phyloP scores from a whole-genome alignment of 2,797 vertebrate species.

The Schizopygopsis pylzovi region DNA sequence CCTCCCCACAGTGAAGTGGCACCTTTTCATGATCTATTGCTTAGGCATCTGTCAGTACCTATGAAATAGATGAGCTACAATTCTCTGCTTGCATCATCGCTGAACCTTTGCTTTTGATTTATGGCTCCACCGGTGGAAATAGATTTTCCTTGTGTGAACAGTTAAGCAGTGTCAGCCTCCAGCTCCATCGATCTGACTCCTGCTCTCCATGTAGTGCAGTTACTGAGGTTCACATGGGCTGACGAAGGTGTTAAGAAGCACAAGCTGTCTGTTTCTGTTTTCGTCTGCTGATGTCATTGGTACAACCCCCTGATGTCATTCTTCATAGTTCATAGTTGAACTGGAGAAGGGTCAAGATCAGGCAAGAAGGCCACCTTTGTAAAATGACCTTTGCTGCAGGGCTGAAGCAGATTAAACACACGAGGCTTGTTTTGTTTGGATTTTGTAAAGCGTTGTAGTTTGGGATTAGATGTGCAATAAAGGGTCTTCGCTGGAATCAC shows the following conservation, averaged over 20 bases:
- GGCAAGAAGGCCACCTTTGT: conserved; percentile 24
- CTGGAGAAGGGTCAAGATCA: conserved; percentile 41
- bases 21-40: conserved; percentile 46
- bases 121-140: conserved; percentile 35
- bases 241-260: conserved; percentile 68
- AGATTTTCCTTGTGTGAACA: conserved; percentile 55
- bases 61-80: conserved; percentile 49
- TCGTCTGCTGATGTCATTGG: conserved; percentile 70
- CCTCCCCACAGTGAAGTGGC: conserved; percentile 9
- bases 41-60: conserved; percentile 40
- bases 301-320: conserved; percentile 71
- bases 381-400: conserved; percentile 36
- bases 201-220: conserved; percentile 10
- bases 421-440: conserved; percentile 3
- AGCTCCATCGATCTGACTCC: conserved; percentile 42
- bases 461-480: conserved; percentile 33
- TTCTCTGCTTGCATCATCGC: conserved; percentile 45
- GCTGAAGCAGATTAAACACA: neutral
- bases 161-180: conserved; percentile 58
- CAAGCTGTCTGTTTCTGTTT: conserved; percentile 59
- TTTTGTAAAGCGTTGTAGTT: conserved; percentile 25
- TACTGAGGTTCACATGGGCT: neutral
- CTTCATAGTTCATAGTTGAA: conserved; percentile 57
- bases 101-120: conserved; percentile 52
- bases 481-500: neutral